Base-by-base conservation (phyloP, 2,888 invertebrate species). In the Steinernema scapterisci region DNA sequence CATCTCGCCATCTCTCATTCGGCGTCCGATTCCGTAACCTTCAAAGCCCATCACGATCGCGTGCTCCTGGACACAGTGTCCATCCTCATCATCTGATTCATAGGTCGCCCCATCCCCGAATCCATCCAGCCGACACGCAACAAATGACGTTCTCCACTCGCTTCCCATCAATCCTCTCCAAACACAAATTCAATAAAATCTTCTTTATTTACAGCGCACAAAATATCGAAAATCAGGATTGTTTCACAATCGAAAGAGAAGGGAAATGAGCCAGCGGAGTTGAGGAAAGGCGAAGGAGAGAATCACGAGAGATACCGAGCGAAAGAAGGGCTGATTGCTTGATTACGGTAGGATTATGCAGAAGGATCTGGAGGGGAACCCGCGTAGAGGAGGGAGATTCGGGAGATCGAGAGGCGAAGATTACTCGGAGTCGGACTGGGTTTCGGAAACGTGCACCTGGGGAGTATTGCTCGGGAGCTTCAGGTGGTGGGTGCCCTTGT, bases 401-500 rank as follows among this genome's bases (percentile, higher is more conserved):
- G n/a, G n/a, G n/a, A n/a, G n/a, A n/a, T n/a, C n/a, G 16, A 6
- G 45, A 13, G 19, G 25, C 56, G 56, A 13, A 3, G 56, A 6
- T 46, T 21, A 46, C 45, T 80, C 78, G 51, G 71, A 71, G 70
- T 80, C 81, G 6, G 76, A 76, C 44, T 74, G 76, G 45, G 76
- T 76, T 52, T 82, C 82, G 19, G 75, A 72, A 19, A 80, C 81
- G 54, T 82, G 81, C 25, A 80, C 77, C 38, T 81, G 74, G 3
- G 81, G 81, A n/a, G 77, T 75, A n/a, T 76, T 63, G 27, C 77
- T 78, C 19, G 75, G 56, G 48, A 76, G 56, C 74, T 84, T 84
- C 48, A 89, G 82, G 73, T 84, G 83, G 75, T 88, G 88, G 81
- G 85, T 85, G 11, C 83, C 84, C 48, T 85, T 85, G 71, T 86